Evolutionary conservation across 2,888 invertebrate genomes (phyloP), one percentile per base, ranked within the genome.

Genomic region (Lepidocyrtinus sp.): DNA sequence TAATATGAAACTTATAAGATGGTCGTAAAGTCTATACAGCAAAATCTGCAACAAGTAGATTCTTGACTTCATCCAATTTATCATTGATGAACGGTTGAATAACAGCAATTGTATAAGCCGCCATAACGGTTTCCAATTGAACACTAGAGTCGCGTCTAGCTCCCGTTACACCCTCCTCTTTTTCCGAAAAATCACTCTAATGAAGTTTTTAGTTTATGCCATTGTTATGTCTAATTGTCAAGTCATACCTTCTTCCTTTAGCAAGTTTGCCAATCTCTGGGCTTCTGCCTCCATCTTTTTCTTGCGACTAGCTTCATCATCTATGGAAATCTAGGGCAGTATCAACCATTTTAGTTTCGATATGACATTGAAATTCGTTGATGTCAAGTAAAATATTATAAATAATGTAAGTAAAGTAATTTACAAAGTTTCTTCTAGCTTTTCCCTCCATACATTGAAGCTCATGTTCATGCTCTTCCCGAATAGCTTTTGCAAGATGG

Each of bases 271-370:
- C 21, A 82, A 68, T 62, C 76, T 67, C 26, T 69, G 59, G 9
- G 84, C 85, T 70, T 85, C 86, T 1, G 76, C 79, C 69, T 86
- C 84, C 9, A 81, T 74, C 67, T 85, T 86, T 55, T 72, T 79
- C 25, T 78, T 68, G 19, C 81, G 71, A 22, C 75, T 79, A 2
- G 76, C 83, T 71, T 85, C 84, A 26, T 84, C 85, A 50, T 82
- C 84, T n/a, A 85, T 84, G 19, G 83, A 83, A 63, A 86, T 85
- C 86, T 85, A 36, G 5, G 22, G 19, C 24, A 7, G n/a, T n/a
- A n/a, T n/a, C n/a, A n/a, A n/a, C n/a, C n/a, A n/a, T n/a, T n/a
- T n/a, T n/a, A n/a, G 15, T n/a, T 3, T 22, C 5, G 5, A 63
- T 59, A 19, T 59, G 12, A 59, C 5, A n/a, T 9, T 59, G 5